phyloP scores from a whole-genome alignment of 30 jellyfish, hydroid and myxozoan species.

The Chironex yamaguchii region DNA sequence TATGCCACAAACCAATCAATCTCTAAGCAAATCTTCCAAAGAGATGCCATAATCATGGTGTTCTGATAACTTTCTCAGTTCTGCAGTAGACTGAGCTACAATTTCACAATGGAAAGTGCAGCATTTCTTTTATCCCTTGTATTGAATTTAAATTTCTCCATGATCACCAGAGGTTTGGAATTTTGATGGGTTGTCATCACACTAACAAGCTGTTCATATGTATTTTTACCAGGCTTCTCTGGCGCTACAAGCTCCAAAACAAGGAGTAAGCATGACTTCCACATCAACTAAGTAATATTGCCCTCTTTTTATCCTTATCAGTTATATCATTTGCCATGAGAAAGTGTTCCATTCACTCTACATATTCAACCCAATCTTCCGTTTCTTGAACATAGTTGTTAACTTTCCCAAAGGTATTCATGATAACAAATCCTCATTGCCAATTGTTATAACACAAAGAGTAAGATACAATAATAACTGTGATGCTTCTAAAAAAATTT shows the following conservation, averaged over 20 bases:
- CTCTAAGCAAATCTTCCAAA: neutral
- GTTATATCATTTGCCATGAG: neutral
- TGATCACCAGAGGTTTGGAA: neutral
- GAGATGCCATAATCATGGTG: neutral
- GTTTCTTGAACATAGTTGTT: too few relatives aligned
- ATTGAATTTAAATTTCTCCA: neutral
- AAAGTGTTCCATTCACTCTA: neutral
- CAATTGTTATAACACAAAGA: too few relatives aligned
- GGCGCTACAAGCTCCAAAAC: slow-evolving; percentile 1
- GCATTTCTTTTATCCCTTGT: neutral
- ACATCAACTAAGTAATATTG: neutral
- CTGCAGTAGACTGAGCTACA: neutral
- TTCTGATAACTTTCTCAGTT: neutral
- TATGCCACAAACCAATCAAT: neutral
- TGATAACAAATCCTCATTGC: too few relatives aligned
- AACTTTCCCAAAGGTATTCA: too few relatives aligned
- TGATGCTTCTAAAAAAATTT: too few relatives aligned
- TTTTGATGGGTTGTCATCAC: neutral
- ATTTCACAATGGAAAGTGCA: neutral
- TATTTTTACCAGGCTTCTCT: neutral
- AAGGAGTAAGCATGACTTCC: slow-evolving; percentile 10
- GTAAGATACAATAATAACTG: too few relatives aligned
- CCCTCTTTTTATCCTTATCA: neutral
- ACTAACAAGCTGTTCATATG: neutral
- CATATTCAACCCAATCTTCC: neutral